Evolutionary conservation across 2,797 vertebrate genomes (phyloP).

Genomic region (Selene dorsalis): DNA sequence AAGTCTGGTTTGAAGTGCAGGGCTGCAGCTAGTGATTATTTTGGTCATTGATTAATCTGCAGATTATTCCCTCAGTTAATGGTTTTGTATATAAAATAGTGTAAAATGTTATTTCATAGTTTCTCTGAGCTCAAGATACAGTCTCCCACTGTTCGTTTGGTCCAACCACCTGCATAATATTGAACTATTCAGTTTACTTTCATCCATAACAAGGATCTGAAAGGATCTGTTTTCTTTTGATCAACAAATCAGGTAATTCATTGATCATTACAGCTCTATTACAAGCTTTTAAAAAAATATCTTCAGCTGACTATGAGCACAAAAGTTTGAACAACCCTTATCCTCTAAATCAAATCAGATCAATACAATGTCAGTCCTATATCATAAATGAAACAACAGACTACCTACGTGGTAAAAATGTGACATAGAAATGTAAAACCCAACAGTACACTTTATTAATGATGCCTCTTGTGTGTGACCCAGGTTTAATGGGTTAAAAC

Average conservation of each 20-base stretch:
- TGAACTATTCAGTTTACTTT: neutral
- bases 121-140: neutral
- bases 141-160: neutral
- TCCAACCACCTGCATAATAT: neutral
- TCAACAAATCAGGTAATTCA: no score
- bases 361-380: neutral
- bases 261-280: neutral
- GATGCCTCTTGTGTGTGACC: neutral
- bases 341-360: neutral
- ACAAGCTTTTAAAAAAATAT: neutral
- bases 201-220: neutral
- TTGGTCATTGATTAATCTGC: neutral
- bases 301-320: neutral
- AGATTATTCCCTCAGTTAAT: neutral
- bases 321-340: neutral
- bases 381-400: neutral
- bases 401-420: neutral
- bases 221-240: no score
- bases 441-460: neutral
- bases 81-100: neutral
- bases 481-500: conserved; percentile 23
- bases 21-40: neutral
- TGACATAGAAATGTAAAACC: conserved; percentile 2
- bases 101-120: neutral
- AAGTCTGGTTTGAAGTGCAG: neutral